Conservation (phyloP, 2,888 invertebrate species). For the Helobdella robusta region DNA sequence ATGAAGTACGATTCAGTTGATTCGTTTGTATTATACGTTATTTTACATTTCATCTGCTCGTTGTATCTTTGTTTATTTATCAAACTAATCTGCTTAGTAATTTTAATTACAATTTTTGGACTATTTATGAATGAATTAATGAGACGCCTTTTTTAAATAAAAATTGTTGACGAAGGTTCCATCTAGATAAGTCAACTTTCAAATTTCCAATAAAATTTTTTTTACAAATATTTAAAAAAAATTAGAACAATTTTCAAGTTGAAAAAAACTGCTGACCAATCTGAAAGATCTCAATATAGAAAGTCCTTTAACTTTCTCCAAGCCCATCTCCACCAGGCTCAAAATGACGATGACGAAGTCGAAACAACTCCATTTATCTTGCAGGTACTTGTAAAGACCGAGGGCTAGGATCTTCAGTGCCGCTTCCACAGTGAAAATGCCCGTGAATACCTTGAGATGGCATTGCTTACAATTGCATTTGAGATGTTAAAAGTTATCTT, state of each 20-base stretch:
- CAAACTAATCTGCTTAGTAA: no score
- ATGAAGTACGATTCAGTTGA: not conserved
- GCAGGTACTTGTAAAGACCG: conserved; percentile 93
- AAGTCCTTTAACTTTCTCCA: conserved; percentile 88
- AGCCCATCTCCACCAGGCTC: conserved; percentile 82
- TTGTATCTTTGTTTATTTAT: no score
- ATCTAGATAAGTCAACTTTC: no score
- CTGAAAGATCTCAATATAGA: conserved; percentile 93
- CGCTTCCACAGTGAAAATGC: conserved; percentile 90
- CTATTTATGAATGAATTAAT: not conserved
- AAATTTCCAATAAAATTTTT: not conserved
- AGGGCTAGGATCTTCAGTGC: conserved; percentile 86
- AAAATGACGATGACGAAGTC: conserved; percentile 95
- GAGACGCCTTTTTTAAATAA: not conserved
- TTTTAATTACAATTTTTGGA: not conserved
- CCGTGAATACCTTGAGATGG: conserved; percentile 78
- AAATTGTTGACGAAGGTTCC: no score
- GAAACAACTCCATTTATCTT: conserved; percentile 97
- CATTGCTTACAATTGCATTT: not conserved
- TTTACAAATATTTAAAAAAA: not conserved
- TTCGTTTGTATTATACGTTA: not conserved
- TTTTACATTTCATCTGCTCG: not conserved
- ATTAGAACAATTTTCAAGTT: not conserved
- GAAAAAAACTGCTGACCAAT: conserved; percentile 62
- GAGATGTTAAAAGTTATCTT: no score